Base-by-base conservation (phyloP, 2,888 invertebrate genomes). In the Drosophila mettleri region DNA sequence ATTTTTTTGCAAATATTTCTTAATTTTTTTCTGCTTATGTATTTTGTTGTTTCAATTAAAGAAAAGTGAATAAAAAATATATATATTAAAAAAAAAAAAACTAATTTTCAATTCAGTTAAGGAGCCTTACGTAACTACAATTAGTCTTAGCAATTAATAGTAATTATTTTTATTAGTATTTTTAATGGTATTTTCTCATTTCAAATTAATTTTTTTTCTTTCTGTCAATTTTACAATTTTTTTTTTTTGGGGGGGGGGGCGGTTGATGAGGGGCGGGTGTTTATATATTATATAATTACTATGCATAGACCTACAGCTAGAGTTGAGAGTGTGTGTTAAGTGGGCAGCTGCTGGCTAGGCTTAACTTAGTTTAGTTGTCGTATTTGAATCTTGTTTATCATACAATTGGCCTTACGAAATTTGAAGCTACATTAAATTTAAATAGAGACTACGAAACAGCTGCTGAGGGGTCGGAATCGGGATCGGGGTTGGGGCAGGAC, bases 381-480 rank as follows among this genome's bases (percentile, higher is more conserved):
- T 48, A 20, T 18, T 20, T 18, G 31, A 63, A 55, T 68, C 49
- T 41, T 27, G 43, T 61, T 74, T 74, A 74, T 74, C 69, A 74
- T 74, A 74, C 73, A 68, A 18, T 43, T 73, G 73, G 74, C 73
- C 73, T 73, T 73, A 73, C 46, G n/a, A 55, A 69, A 69, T 69
- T 64, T 51, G 57, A 69, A 74, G 38, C 69, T 74, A 74, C 39
- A 61, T 69, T 74, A 58, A 45, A 45, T 36, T 69, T 74, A 69
- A 49, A 58, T 31, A 20, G 20, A 10, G 31, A 54, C 34, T 62
- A 64, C 41, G 53, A 20, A 48, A 60, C 39, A 59, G 48, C 31
- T 24, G 34, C 5, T 0, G n/a, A n/a, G n/a, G n/a, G n/a, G n/a
- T n/a, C n/a, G n/a, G n/a, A n/a, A n/a, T n/a, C n/a, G n/a, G n/a